Percentiles rank a stretch among this genome's conserved stretches.
Evolutionary conservation across 2,113 vertebrate genomes (phyloP).

Genomic region (Petrocephalus zakoni): DNA sequence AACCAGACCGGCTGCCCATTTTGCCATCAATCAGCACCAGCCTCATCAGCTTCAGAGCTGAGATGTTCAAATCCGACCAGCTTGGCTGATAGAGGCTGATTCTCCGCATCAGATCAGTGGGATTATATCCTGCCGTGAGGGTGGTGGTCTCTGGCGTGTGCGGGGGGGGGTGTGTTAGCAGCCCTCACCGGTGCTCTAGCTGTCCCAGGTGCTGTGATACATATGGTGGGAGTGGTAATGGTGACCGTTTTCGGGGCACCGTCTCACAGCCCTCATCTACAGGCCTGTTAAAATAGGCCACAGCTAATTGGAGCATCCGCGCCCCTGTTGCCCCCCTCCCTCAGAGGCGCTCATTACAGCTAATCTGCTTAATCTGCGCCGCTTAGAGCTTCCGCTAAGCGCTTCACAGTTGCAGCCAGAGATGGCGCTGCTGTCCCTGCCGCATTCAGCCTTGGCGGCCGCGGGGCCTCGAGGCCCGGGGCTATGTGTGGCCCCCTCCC

Average conservation of each 20-base stretch:
- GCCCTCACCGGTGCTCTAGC: conserved; percentile 16
- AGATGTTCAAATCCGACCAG: conserved; percentile 82
- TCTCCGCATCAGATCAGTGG: conserved; percentile 63
- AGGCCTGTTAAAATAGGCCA: conserved; percentile 59
- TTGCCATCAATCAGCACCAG: conserved; percentile 70
- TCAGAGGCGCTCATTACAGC: conserved; percentile 38
- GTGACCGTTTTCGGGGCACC: not conserved
- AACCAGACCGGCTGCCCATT: not conserved
- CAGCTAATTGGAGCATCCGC: conserved; percentile 60
- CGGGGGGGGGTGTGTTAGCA: conserved; percentile 11
- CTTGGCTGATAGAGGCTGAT: conserved; percentile 74
- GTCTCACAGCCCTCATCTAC: not conserved
- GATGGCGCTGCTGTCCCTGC: conserved; percentile 51
- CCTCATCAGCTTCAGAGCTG: conserved; percentile 62
- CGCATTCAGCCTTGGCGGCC: conserved; percentile 31
- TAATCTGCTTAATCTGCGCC: conserved; percentile 35
- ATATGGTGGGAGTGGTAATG: not conserved
- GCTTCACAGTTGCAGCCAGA: conserved; percentile 43
- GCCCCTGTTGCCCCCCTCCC: conserved; percentile 44
- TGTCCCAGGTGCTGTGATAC: not conserved
- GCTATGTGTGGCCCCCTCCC: conserved; percentile 30
- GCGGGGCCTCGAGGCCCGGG: conserved; percentile 39
- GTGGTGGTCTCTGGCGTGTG: conserved; percentile 39
- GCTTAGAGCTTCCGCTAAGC: conserved; percentile 43
- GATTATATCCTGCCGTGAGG: conserved; percentile 61